Base-by-base conservation (phyloP, 2,888 invertebrate species). In the Platycheirus rosarum region DNA sequence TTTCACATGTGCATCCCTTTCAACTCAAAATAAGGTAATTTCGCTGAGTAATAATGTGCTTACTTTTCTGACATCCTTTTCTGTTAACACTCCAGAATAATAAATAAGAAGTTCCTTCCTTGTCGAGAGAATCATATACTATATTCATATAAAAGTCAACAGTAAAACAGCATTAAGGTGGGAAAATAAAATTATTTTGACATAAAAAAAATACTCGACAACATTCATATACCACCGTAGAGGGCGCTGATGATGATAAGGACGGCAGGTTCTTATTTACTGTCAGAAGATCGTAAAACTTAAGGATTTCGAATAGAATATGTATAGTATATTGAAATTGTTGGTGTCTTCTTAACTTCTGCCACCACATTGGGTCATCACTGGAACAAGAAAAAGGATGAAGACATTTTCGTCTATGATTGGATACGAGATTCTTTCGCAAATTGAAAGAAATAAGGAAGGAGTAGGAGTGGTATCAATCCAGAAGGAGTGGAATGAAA, bases 91-190 rank as follows among this genome's bases (percentile, higher is more conserved):
- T 71, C 62, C 70, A 62, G 51, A 66, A 76, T 62, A 76, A 82
- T 80, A 80, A 82, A 82, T 82, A 71, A 82, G 71, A 70, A 32
- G 65, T 53, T 82, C 77, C 66, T 77, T 82, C 77, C 66, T 77
- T 32, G 66, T n/a, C n/a, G 66, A 71, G 71, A 66, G 63, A 2
- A 32, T 76, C 76, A 78, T 62, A 82, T 63, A 77, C 48, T 18
- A 44, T n/a, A n/a, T n/a, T n/a, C n/a, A 68, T 71, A 76, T 77
- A 77, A 76, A 82, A 82, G 80, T 82, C 80, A 82, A 82, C 70
- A 66, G 71, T 76, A 18, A 14, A 77, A 82, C 80, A 82, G 62
- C 80, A 71, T 66, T 77, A 82, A 82, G 80, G 80, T 82, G 77
- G 80, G 71, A 82, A 82, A 82, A 40, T 77, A 77, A 82, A 82